Base-by-base conservation (phyloP, 1,140 invertebrate species). In the Zaprionus kolodkinae region DNA sequence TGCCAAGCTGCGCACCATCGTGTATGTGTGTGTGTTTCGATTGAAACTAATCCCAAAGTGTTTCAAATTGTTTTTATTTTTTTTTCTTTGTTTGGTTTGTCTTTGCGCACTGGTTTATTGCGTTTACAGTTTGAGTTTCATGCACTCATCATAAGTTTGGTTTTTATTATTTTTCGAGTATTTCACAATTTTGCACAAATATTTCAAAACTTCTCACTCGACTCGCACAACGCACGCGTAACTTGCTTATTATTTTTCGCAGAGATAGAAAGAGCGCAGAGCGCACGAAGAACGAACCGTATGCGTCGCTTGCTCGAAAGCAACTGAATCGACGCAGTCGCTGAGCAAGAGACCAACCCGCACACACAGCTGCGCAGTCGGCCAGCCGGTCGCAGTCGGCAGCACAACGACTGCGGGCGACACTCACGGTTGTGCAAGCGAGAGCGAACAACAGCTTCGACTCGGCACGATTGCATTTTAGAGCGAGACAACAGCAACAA, bases 1-100 rank as follows among this genome's bases (percentile, higher is more conserved):
- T 55, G 96, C 95, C 83, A 97, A 93, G 93, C 96, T 96, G 81
- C 96, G 96, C 91, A 97, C 96, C 96, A 97, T 97, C 90, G 93
- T 94, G 64, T 27, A 52, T 62, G 76, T 62, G 7, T 27, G 15
- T 12, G 45, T 25, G 45, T 55, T 12, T 30, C 15, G 30, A 55
- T 76, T 83, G 79, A 83, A 79, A 87, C 76, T 87, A 88, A 87
- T 87, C 80, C 84, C 71, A 74, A 71, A 72, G 64, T 75, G 77
- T 84, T 88, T 83, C 80, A 80, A 76, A 68, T 38, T 54, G n/a
- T 45, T 17, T 69, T 48, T 27, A 25, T 60, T 30, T 6, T 48
- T 59, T 15, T 59, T 55, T 30, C n/a, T n/a, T 30, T 30, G 45
- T 21, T 57, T 27, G 13, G 6, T 21, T 55, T 25, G 25, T 43